Evolutionary conservation across 2,888 invertebrate genomes (phyloP).

Genomic region (Molanna angustata): DNA sequence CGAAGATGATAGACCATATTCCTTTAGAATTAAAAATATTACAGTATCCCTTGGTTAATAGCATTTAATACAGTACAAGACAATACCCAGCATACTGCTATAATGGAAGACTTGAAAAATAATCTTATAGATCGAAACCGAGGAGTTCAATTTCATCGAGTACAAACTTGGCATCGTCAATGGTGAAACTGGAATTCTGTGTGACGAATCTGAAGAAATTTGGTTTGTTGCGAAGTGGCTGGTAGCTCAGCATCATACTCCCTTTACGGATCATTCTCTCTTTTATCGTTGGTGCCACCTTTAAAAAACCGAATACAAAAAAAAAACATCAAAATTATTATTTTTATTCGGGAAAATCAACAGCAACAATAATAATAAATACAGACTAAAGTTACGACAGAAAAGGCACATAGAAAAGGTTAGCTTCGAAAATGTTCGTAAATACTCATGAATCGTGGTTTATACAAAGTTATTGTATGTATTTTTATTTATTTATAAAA

Average conservation of each 20-base stretch:
- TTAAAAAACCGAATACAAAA: slow-evolving; percentile 4
- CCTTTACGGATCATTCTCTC: slow-evolving; percentile 64
- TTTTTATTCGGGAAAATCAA: too few species aligned
- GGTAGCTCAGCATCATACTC: slow-evolving; percentile 64
- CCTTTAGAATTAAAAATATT: not conserved
- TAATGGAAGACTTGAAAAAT: not conserved
- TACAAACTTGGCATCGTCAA: slow-evolving; percentile 58
- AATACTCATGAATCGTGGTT: too few species aligned
- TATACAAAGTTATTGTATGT: too few species aligned
- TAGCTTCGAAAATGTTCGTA: too few species aligned
- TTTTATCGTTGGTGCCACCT: slow-evolving; percentile 54
- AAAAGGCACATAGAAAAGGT: too few species aligned
- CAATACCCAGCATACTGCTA: too few species aligned
- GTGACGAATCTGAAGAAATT: slow-evolving; percentile 67
- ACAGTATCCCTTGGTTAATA: not conserved
- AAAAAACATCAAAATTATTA: too few species aligned
- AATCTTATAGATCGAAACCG: slow-evolving; percentile 41
- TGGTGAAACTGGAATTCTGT: slow-evolving; percentile 59
- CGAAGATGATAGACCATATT: not conserved
- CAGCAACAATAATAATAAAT: too few species aligned
- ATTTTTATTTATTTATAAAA: too few species aligned
- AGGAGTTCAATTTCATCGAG: slow-evolving; percentile 60
- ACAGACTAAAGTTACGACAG: too few species aligned
- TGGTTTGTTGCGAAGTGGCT: slow-evolving; percentile 58
- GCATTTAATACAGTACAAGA: not conserved